A percentile compares a stretch with the other conserved stretches of the same genome.
phyloP scores from a whole-genome alignment of 2,797 vertebrate species.

The Macrochelys suwanniensis region DNA sequence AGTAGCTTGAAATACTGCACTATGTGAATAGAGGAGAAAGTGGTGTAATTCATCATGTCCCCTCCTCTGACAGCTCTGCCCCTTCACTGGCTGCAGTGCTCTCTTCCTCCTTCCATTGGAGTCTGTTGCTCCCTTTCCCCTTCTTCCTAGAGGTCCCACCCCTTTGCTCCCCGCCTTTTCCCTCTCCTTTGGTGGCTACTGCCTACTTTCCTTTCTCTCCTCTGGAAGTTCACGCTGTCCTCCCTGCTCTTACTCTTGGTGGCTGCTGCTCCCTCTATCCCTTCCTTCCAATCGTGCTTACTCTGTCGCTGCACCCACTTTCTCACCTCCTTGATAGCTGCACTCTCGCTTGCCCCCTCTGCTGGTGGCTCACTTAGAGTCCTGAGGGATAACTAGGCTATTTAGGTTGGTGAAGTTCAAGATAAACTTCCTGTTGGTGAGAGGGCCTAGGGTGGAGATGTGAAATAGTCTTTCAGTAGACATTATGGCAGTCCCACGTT shows the following conservation, averaged over 20 bases:
- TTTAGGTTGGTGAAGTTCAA: neutral
- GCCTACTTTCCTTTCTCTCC: neutral
- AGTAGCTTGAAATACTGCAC: neutral
- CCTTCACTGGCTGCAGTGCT: neutral
- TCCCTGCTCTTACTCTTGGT: neutral
- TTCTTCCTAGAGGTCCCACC: neutral
- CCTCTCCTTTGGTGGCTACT: neutral
- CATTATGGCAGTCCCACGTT: neutral
- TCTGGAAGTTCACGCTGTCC: neutral
- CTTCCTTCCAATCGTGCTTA: rapidly evolving
- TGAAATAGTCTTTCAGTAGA: neutral
- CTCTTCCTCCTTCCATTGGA: neutral
- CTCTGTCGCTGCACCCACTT: neutral
- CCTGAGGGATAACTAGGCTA: neutral
- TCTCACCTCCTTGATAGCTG: rapidly evolving
- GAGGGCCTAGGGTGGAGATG: neutral
- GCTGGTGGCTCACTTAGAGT: rapidly evolving
- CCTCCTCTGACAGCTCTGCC: neutral
- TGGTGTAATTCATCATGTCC: neutral
- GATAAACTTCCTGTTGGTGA: neutral
- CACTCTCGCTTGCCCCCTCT: neutral
- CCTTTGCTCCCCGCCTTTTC: neutral
- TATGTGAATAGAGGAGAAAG: neutral
- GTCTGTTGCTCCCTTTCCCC: neutral
- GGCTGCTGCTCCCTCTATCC: neutral